Evolutionary conservation across 2,113 vertebrate genomes (phyloP), one percentile per base, ranked within the genome.

Genomic region (Brachirus orientalis): DNA sequence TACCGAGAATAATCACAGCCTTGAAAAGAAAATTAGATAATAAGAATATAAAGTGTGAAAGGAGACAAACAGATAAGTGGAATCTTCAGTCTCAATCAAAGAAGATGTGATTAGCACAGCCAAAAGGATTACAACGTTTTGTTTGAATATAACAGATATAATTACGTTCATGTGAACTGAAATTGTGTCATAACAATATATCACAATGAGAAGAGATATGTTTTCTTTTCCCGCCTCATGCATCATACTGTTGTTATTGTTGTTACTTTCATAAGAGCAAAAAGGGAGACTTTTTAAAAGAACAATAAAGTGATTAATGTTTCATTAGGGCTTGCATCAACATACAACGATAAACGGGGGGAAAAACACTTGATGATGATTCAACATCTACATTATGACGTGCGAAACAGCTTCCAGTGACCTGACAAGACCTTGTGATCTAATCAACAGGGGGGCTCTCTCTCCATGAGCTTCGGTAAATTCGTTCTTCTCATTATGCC

Each of bases 141-240:
- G 86, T 92, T 87, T 90, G 88, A 92, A 88, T 90, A 92, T 89
- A 92, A 91, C 87, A 87, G 88, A 88, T 82, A 73, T 92, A 91
- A 93, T 91, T 92, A 91, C 86, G 84, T 86, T 90, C 77, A 74
- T 68, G 73, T 86, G 80, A 90, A 91, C 84, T 82, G 69, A 87
- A 79, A 84, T 88, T 84, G 85, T 82, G 85, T 88, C 79, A 72
- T 74, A 87, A 88, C 87, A 89, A 90, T 91, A 82, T 52, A 84
- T 87, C 75, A 87, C 86, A 90, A 89, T 83, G 80, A 92, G 87
- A 87, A 90, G 81, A 90, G 90, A 86, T 86, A 63, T 86, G 80
- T 90, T 88, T 85, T 66, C 65, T 80, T 40, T 35, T 40, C 28
- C 14, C 74, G 52, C 17, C 51, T 77, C 28, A 7, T 44, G 3